Evolutionary conservation across 2,797 vertebrate genomes (phyloP), one percentile per base, ranked within the genome.

Genomic region (Neoniphon sammara): DNA sequence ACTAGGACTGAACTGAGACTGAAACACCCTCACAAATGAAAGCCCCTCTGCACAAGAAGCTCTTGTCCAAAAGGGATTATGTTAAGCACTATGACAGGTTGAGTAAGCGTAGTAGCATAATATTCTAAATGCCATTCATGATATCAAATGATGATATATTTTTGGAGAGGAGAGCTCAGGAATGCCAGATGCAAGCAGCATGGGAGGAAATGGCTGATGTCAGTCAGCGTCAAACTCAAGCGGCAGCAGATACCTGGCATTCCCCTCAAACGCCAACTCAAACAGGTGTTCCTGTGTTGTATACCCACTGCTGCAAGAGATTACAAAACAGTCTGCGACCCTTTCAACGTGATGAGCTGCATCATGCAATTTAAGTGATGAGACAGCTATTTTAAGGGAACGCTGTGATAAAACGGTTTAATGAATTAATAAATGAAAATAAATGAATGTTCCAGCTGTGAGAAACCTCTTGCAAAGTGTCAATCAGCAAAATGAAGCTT

Each of bases 61-160:
- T 30, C 47, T 1, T 27, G 23, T 52, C 15, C 54, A 49, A 36
- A 31, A 75, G 15, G 15, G 74, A 56, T 55, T 20, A 54, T 64
- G 75, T 53, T 34, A 52, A 73, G 66, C 2, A 47, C 20, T 46
- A 54, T 50, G 56, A 60, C 42, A 30, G 78, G 55, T 77, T 21
- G 70, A 23, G 68, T 44, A 39, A 53, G 46, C 63, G 71, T 81
- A 55, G 69, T 82, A 27, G 27, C 46, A 36, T 58, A 31, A n/a
- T 17, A 66, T 70, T 77, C 55, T 63, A 78, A 83, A 86, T 87
- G 78, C 55, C 82, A 85, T 89, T 88, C 75, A 82, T 81, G 69
- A 63, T 73, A 83, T 91, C 71, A 73, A 55, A 76, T 82, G 62
- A 70, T 30, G 44, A 30, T 72, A 1, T 82, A 83, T 83, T 83